Percentiles rank a stretch among this genome's conserved stretches.
Conservation (phyloP, 1,140 invertebrate species). For the Drosophila arawakana region DNA sequence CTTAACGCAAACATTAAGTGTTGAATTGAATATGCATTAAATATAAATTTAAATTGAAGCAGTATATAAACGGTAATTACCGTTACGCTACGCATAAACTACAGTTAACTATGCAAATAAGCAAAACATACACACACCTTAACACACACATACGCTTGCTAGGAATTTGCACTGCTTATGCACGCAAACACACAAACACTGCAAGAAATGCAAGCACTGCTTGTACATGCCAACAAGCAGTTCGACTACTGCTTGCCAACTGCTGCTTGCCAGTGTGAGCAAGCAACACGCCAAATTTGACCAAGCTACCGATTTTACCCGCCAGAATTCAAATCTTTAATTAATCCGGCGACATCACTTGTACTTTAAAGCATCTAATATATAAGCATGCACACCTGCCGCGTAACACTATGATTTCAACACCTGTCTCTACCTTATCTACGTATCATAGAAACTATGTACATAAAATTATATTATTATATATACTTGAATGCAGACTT, state of each 20-base stretch:
- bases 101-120: conserved; percentile 46
- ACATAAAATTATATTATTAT: conserved; percentile 35
- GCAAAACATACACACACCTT: conserved; percentile 10
- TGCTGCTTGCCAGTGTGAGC: not conserved
- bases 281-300: conserved; percentile 58
- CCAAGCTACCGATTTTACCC: conserved; percentile 76
- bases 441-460: conserved; percentile 26
- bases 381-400: conserved; percentile 4
- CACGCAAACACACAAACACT: no score
- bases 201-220: not conserved
- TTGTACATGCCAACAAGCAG: conserved; percentile 3
- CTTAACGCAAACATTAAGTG: conserved; percentile 77
- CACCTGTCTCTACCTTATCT: not conserved
- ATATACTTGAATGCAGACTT: conserved; percentile 69
- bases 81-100: conserved; percentile 61
- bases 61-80: conserved; percentile 32
- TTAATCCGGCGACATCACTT: conserved; percentile 25
- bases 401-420: conserved; percentile 10
- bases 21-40: conserved; percentile 54
- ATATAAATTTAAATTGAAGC: conserved; percentile 26
- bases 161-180: conserved; percentile 39
- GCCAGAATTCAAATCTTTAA: conserved; percentile 41
- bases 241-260: not conserved
- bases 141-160: conserved; percentile 45
- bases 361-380: conserved; percentile 31